These are phyloP conservation scores for Odontomachus brunneus DNA, from an alignment of 1,140 invertebrate genomes.

Conservation along the genomic window DNA sequence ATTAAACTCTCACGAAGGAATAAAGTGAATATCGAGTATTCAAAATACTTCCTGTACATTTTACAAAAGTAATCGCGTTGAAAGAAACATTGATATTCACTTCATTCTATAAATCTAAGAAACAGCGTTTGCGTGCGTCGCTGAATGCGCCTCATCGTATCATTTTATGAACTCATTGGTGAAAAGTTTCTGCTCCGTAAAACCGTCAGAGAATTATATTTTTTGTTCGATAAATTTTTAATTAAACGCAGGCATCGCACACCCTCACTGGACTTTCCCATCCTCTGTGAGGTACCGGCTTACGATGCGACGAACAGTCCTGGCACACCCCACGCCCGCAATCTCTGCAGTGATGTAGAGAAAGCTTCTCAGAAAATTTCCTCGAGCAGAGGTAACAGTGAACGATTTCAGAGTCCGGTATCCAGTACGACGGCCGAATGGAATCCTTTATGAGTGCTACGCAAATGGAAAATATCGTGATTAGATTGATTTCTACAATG, in stretches of 20 bases:
- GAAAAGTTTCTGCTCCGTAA: not conserved
- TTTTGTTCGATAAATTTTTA: slow-evolving; percentile 78
- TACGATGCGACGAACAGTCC: slow-evolving; percentile 87
- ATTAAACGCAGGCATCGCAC: slow-evolving; percentile 88
- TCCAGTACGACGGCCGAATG: slow-evolving; percentile 93
- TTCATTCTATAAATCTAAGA: too few species aligned
- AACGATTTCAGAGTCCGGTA: slow-evolving; percentile 90
- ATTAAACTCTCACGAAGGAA: too few species aligned
- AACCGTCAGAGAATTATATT: not conserved
- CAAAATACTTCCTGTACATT: not conserved
- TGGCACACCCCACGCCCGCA: slow-evolving; percentile 91
- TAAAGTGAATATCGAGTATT: not conserved
- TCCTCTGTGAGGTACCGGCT: slow-evolving; percentile 89
- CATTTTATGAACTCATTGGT: too few species aligned
- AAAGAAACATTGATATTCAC: slow-evolving; percentile 4
- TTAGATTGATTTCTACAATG: not conserved
- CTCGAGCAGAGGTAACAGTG: slow-evolving; percentile 89
- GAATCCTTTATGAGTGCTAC: slow-evolving; percentile 91
- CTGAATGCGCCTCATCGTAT: too few species aligned
- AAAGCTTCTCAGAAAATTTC: slow-evolving; percentile 75
- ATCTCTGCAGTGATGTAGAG: slow-evolving; percentile 91
- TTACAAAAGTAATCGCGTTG: slow-evolving; percentile 7
- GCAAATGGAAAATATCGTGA: slow-evolving; percentile 72
- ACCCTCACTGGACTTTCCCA: slow-evolving; percentile 90
- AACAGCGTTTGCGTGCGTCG: too few species aligned